phyloP scores from a whole-genome alignment of 2,888 invertebrate species.

The Diplolepis rosae region DNA sequence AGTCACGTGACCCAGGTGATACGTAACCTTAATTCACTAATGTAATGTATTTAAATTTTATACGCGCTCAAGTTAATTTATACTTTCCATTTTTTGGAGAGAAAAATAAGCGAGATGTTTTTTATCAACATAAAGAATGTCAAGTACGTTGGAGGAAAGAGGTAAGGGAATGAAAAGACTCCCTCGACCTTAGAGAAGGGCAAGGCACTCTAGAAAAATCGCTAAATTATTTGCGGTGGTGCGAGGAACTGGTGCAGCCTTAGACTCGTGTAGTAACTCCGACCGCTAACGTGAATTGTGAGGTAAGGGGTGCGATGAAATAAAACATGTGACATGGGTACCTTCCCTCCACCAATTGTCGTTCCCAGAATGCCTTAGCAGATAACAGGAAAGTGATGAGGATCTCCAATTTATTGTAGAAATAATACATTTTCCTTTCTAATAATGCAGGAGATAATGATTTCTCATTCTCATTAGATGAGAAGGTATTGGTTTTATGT shows the following conservation, averaged over 20 bases:
- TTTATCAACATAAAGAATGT: slow-evolving; percentile 7
- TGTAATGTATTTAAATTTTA: no score
- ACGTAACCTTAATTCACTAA: no score
- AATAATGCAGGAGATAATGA: no score
- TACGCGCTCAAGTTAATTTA: not conserved
- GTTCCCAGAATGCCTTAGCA: not conserved
- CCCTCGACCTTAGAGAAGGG: not conserved
- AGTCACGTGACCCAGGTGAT: no score
- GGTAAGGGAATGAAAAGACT: slow-evolving; percentile 6
- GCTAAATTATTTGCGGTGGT: slow-evolving; percentile 21
- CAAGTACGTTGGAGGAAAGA: not conserved
- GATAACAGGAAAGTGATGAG: not conserved
- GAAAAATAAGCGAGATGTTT: not conserved
- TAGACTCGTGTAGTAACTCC: not conserved
- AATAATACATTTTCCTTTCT: no score
- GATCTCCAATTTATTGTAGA: not conserved
- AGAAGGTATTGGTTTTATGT: no score
- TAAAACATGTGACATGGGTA: slow-evolving; percentile 9
- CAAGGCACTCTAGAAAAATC: slow-evolving; percentile 21
- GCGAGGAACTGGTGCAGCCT: not conserved
- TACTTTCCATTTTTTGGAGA: not conserved
- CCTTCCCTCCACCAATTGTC: not conserved
- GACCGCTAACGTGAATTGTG: slow-evolving; percentile 4
- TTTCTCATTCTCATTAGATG: no score
- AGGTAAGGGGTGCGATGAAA: slow-evolving; percentile 1